Evolutionary conservation across 2,113 vertebrate species (phyloP).

Genomic region (Tachysurus fulvidraco): DNA sequence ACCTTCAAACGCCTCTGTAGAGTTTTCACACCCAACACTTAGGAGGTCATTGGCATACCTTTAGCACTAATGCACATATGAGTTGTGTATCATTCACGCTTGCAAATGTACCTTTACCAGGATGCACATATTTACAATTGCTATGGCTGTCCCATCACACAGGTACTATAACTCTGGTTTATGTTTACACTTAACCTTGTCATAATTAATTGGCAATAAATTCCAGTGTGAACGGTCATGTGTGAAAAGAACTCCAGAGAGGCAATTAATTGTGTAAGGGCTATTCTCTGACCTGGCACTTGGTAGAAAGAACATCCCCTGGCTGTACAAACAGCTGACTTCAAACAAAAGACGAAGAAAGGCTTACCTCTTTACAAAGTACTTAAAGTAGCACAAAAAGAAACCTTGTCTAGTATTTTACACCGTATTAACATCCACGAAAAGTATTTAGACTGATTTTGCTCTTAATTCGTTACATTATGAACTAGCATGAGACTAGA

Average conservation of each 20-base stretch:
- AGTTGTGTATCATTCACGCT: not conserved
- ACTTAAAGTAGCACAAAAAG: not conserved
- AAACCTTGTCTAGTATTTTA: not conserved
- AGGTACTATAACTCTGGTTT: not conserved
- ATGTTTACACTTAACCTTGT: not conserved
- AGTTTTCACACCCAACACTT: not conserved
- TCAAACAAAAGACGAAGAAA: not conserved
- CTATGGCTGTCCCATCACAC: not conserved
- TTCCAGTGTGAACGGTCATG: not conserved
- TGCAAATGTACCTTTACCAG: not conserved
- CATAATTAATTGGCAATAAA: not conserved
- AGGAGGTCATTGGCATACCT: not conserved
- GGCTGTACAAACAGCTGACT: not conserved
- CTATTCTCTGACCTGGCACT: not conserved
- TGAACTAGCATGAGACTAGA: not conserved
- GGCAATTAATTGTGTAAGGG: not conserved
- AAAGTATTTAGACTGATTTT: not conserved
- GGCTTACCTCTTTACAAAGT: not conserved
- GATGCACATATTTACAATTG: not conserved
- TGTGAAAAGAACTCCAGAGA: not conserved
- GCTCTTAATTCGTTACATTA: not conserved
- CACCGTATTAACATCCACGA: not conserved
- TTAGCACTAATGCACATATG: not conserved
- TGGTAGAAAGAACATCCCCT: not conserved
- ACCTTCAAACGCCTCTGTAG: not conserved